Percentiles rank a stretch among this genome's conserved stretches.
Evolutionary conservation across 2,797 vertebrate species (phyloP).

Genomic region (Ptychobarbus kaznakovi): DNA sequence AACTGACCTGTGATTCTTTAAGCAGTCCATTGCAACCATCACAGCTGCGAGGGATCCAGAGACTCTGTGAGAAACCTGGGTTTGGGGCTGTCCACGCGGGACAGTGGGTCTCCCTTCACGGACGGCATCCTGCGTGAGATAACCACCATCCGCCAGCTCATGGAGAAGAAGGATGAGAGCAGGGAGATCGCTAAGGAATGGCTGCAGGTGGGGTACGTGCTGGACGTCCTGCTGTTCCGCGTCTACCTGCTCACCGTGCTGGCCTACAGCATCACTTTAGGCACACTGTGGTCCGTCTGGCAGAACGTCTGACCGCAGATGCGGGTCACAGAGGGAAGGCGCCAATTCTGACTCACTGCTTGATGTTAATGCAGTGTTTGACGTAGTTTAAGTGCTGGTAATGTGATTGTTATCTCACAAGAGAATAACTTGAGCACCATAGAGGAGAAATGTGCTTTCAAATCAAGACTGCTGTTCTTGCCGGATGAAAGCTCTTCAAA

Average conservation of each 20-base stretch:
- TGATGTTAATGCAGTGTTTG: conserved; percentile 29
- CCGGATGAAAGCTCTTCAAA: conserved; percentile 13
- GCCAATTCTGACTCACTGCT: conserved; percentile 30
- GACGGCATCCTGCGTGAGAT: conserved; percentile 86
- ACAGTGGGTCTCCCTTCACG: conserved; percentile 72
- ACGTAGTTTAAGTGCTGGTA: conserved; percentile 38
- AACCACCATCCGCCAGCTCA: conserved; percentile 83
- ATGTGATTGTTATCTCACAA: conserved; percentile 38
- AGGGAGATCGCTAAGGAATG: conserved; percentile 89
- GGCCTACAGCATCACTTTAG: conserved; percentile 89
- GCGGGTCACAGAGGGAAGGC: conserved; percentile 27
- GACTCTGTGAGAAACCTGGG: conserved; percentile 68
- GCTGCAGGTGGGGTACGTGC: conserved; percentile 92
- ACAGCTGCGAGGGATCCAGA: conserved; percentile 69
- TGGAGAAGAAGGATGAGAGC: conserved; percentile 88
- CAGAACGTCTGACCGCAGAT: conserved; percentile 77
- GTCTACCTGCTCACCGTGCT: conserved; percentile 87
- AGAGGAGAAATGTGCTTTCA: conserved; percentile 41
- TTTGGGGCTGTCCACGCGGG: conserved; percentile 63
- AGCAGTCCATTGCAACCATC: conserved; percentile 80
- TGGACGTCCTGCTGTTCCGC: conserved; percentile 92
- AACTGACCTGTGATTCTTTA: conserved; percentile 11
- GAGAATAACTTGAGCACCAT: conserved; percentile 36
- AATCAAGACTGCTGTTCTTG: conserved; percentile 7
- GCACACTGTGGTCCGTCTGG: conserved; percentile 93